Evolutionary conservation across 2,797 vertebrate genomes (phyloP), one percentile per base, ranked within the genome.

Genomic region (Sorex maritimensis): DNA sequence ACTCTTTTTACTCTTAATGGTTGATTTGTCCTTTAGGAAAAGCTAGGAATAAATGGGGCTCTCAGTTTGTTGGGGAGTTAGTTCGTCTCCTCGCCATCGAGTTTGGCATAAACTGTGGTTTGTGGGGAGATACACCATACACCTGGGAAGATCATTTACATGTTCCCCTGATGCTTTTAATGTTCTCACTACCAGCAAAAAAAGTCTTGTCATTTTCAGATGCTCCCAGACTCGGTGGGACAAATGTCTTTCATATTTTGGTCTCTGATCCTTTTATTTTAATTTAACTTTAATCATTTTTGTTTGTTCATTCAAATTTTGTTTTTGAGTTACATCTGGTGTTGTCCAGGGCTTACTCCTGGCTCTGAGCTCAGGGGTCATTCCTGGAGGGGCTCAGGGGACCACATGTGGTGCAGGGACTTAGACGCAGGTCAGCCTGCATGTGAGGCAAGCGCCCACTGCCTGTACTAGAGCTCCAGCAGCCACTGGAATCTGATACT

Each of bases 41-140:
- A 82, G 71, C 72, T 84, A 79, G 52, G 38, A 90, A 67, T 44
- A 17, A 38, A 28, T 9, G 1, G 14, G 49, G 6, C 19, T 2
- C 14, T 52, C n/a, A 68, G 24, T 91, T 94, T 78, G 26, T 24
- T 83, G 49, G 77, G 34, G 90, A 88, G 11, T 92, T 90, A 34
- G 24, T 88, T 88, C 75, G 14, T 65, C 41, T 28, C 7, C 41
- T 44, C 5, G 41, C 41, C 41, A 44, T 7, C 7, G 5, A 7
- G 41, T 44, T 44, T 44, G 41, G 41, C 41, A 44, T 44, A 44
- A 44, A 44, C 7, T 44, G 41, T 44, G 41, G 7, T 44, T 44
- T 44, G 41, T 44, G 41, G 41, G 41, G 41, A 44, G 41, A 7
- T 44, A 44, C 41, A 44, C 41, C 41, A 7, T 7, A 44, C 41